Evolutionary conservation across 2,888 invertebrate genomes (phyloP), one percentile per base, ranked within the genome.

Genomic region (Aphelenchoides bicaudatus): DNA sequence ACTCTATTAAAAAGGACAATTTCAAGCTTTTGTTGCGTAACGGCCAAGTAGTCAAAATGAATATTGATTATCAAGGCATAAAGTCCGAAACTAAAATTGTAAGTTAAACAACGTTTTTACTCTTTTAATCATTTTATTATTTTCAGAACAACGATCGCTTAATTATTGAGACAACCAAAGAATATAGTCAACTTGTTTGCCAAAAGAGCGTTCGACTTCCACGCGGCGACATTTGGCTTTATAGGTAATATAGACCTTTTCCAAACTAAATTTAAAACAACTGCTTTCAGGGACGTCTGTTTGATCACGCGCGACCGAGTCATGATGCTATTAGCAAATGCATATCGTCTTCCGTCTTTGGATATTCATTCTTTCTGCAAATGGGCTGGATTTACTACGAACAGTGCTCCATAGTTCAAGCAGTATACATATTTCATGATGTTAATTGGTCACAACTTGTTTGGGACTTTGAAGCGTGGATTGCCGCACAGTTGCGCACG

Each of bases 131-230:
- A 43, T 43, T 43, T 6, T 16, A n/a, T 3, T 48, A 19, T 16
- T 8, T 51, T 34, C 52, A 51, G 52, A 51, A 51, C 39, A 51
- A 51, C 39, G 52, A 51, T 19, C 52, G 52, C n/a, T 27, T 51
- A 25, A 51, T 51, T 19, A 51, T 51, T 39, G 52, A 51, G n/a
- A 6, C 23, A n/a, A 29, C 52, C 10, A n/a, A 39, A 8, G 23
- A 46, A 25, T 37, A 43, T n/a, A 51, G 52, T 6, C 38, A 51
- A 10, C 13, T 21, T 10, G 52, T 51, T 5, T 51, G 37, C 23
- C 38, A 21, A 23, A 21, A 29, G 4, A 51, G 52, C 39, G 21
- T 34, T 28, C 16, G 25, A 8, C 21, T 51, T 21, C 52, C 52
- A 6, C 21, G 52, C 16, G 52, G 52, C 8, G 52, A 51, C 21